Evolutionary conservation across 2,113 vertebrate species (phyloP).

Genomic region (Carollia perspicillata): DNA sequence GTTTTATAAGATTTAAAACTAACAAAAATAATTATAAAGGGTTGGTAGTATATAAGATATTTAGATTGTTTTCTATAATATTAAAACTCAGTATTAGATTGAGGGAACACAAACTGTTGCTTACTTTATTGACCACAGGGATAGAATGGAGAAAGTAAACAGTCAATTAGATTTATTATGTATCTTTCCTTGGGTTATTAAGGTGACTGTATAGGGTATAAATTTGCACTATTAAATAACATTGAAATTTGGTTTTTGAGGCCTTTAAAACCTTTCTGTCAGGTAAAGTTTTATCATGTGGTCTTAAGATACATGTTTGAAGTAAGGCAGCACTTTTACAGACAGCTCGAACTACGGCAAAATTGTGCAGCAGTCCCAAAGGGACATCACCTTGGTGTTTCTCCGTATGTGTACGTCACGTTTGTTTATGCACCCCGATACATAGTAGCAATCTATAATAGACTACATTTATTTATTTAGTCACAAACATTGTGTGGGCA

Average conservation of each 20-base stretch:
- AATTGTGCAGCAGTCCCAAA: not conserved
- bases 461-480: not conserved
- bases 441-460: not conserved
- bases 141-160: not conserved
- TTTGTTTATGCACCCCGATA: not conserved
- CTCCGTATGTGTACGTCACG: not conserved
- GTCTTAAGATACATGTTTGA: not conserved
- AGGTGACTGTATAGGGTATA: not conserved
- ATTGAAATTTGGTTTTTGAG: not conserved
- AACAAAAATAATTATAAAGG: not conserved
- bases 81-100: not conserved
- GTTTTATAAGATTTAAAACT: not conserved
- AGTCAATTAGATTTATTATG: not conserved
- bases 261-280: not conserved
- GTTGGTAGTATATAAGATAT: not conserved
- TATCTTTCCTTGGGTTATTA: not conserved
- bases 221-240: not conserved
- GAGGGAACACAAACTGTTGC: not conserved
- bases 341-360: not conserved
- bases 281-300: not conserved
- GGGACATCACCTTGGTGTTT: not conserved
- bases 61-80: not conserved
- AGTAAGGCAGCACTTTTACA: not conserved
- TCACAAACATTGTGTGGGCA: not conserved
- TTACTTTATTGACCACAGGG: not conserved